Evolutionary conservation across 2,797 vertebrate genomes (phyloP).

Genomic region (Oryzias dopingdopingensis): DNA sequence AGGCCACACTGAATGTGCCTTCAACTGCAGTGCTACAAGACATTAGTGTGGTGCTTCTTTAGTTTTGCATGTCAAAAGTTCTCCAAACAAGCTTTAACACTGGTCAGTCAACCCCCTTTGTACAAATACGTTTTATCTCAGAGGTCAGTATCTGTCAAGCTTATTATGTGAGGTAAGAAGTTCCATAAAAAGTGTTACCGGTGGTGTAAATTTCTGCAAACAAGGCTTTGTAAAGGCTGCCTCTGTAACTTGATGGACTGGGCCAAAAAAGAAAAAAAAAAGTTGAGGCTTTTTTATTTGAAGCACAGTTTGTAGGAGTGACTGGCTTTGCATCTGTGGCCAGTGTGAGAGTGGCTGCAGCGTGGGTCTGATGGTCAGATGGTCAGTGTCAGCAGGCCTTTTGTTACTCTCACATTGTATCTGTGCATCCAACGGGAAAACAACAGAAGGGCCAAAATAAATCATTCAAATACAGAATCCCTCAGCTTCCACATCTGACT

Average conservation of each 20-base stretch:
- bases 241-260: too few species aligned
- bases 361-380: slow-evolving; percentile 69
- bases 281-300: background rate
- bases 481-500: slow-evolving; percentile 74
- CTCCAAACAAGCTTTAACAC: slow-evolving; percentile 63
- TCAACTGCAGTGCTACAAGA: slow-evolving; percentile 24
- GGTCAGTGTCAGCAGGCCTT: slow-evolving; percentile 74
- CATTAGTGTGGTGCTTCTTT: slow-evolving; percentile 31
- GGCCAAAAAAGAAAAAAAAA: slow-evolving; percentile 24
- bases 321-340: slow-evolving; percentile 44
- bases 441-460: slow-evolving; percentile 72
- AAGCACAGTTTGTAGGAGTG: slow-evolving; percentile 29
- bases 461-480: slow-evolving; percentile 75
- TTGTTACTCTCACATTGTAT: slow-evolving; percentile 74
- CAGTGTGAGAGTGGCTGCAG: slow-evolving; percentile 51
- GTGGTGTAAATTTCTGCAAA: too few species aligned
- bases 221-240: too few species aligned
- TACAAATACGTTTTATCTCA: slow-evolving; percentile 65
- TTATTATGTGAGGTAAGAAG: slow-evolving; percentile 56
- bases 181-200: slow-evolving; percentile 52
- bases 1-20: slow-evolving; percentile 24
- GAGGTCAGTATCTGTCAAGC: slow-evolving; percentile 65
- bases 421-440: slow-evolving; percentile 74
- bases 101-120: slow-evolving; percentile 38
- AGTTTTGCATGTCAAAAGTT: slow-evolving; percentile 65